Evolutionary conservation across 2,888 invertebrate genomes (phyloP), one percentile per base, ranked within the genome.

Genomic region (Thymelicus acteon): DNA sequence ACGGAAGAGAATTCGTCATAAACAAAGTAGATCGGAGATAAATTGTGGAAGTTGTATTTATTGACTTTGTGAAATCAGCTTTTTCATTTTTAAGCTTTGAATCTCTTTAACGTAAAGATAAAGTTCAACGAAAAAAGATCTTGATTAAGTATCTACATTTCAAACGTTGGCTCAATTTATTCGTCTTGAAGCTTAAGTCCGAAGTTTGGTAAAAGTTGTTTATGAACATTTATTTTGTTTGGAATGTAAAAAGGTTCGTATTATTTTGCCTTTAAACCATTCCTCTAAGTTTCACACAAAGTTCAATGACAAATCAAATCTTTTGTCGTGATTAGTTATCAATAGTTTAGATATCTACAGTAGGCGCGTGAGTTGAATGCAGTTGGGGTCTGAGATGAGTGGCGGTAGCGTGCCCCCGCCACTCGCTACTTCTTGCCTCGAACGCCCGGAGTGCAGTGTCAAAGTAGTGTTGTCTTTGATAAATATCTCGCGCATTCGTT

Each of bases 51-150:
- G 15, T 49, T 49, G 15, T 49, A 49, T 49, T 15, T 52, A 52
- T 52, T 19, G 49, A 52, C 49, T 52, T 52, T 52, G 49, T 52
- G 44, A 52, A 52, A 52, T 52, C 19, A 52, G 49, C 49, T 52
- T 52, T 49, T 52, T 19, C 15, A 52, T 52, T 52, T 7, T 52
- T 52, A 52, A 52, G 49, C 19, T 52, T 52, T 52, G 15, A 52
- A 52, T 52, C 49, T 47, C 47, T 7, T 52, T 7, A 52, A 49
- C n/a, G 48, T 15, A 52, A 52, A 52, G 49, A 52, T 52, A 19
- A 52, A 52, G 7, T 52, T 19, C 49, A 19, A 15, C 49, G 49
- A 52, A 52, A 49, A 15, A 49, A 52, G 19, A 52, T 52, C 49
- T 19, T 52, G 49, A 52, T 52, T 52, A 15, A 52, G 49, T 52